Conservation (phyloP, 2,797 vertebrate species). For the Phataginus tricuspis region DNA sequence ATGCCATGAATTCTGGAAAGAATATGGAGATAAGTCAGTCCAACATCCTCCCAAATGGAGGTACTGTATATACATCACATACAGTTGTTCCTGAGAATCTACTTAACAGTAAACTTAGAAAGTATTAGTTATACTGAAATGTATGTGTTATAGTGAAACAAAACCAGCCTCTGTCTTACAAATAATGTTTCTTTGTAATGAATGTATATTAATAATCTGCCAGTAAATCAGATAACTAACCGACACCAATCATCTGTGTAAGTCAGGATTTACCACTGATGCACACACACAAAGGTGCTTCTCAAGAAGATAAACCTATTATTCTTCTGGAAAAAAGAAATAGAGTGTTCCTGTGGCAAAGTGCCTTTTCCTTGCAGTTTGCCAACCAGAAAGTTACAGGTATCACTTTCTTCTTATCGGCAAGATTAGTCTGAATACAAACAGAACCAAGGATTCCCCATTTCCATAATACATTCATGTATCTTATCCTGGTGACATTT, state of each 20-base stretch:
- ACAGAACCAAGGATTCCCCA: not conserved
- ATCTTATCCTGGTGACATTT: conserved; percentile 45
- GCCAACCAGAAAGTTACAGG: not conserved
- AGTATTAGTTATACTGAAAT: not conserved
- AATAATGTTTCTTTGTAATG: not conserved
- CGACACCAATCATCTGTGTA: not conserved
- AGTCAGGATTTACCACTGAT: not conserved
- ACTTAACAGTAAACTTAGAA: not conserved
- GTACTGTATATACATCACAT: not conserved
- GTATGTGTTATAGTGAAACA: not conserved
- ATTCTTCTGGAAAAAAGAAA: not conserved
- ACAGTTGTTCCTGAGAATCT: not conserved
- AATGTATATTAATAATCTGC: not conserved
- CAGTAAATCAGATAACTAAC: not conserved
- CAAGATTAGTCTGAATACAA: conserved; percentile 28
- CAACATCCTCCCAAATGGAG: not conserved
- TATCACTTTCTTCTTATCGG: not conserved
- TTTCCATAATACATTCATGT: not conserved
- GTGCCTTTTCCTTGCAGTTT: not conserved
- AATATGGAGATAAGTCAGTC: not conserved
- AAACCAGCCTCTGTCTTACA: not conserved
- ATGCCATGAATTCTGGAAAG: not conserved
- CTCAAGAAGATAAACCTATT: not conserved
- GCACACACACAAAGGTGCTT: not conserved
- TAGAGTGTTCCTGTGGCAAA: not conserved